phyloP scores from a whole-genome alignment of 1,140 invertebrate genomes.

The Aphelenchoides fujianensis region DNA sequence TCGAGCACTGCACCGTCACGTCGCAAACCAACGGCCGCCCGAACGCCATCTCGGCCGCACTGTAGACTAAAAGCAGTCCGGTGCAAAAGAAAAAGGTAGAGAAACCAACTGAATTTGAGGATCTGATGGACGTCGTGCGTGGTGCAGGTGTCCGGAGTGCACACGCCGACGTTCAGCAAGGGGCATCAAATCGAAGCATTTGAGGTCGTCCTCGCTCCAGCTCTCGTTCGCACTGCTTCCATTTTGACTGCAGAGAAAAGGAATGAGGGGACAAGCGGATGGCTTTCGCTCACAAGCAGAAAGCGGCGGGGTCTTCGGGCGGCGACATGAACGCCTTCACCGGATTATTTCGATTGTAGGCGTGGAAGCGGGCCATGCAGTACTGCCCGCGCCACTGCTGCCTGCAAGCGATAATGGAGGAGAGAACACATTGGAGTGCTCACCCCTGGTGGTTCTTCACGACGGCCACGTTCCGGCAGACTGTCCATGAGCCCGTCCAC shows the following conservation, averaged over 20 bases:
- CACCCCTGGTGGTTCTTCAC: constrained; percentile 58
- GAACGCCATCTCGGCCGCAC: constrained; percentile 41
- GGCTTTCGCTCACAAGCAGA: constrained; percentile 38
- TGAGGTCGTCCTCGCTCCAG: constrained; percentile 49
- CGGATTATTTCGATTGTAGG: constrained; percentile 60
- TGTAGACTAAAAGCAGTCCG: constrained; percentile 57
- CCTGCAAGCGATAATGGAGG: not conserved
- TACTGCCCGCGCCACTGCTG: constrained; percentile 50
- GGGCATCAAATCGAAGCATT: constrained; percentile 58
- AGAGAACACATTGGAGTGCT: not conserved
- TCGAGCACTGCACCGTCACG: constrained; percentile 57
- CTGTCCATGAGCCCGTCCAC: constrained; percentile 61
- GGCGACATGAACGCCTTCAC: constrained; percentile 53
- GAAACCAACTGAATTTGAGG: constrained; percentile 48
- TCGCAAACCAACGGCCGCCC: constrained; percentile 55
- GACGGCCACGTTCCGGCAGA: constrained; percentile 57
- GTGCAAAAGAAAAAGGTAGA: constrained; percentile 20
- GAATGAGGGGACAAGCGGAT: not conserved
- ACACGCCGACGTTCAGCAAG: constrained; percentile 57
- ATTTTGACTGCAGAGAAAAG: not conserved
- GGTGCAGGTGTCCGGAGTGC: constrained; percentile 59
- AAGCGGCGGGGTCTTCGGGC: constrained; percentile 41
- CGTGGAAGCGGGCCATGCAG: constrained; percentile 58
- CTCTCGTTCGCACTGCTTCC: constrained; percentile 15
- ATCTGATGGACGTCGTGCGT: constrained; percentile 57